A percentile compares a stretch with the other conserved stretches of the same genome.
Conservation (phyloP, 2,888 invertebrate species). For the Tiliacea aurago region DNA sequence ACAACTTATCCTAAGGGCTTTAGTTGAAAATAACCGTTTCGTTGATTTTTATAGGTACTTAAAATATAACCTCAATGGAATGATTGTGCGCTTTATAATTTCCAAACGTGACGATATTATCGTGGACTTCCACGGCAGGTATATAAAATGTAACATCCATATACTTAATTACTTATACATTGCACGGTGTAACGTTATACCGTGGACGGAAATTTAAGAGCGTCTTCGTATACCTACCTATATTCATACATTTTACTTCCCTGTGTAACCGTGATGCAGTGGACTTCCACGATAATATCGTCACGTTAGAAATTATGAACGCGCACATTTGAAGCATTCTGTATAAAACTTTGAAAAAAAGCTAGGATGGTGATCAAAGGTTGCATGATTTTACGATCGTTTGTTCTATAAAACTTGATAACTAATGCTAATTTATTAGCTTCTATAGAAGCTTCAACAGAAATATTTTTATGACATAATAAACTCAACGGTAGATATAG, state of each 20-base stretch:
- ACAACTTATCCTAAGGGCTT: conserved; percentile 1
- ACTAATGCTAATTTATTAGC: neutral
- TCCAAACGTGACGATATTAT: neutral
- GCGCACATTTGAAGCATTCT: neutral
- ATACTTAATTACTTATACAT: no score
- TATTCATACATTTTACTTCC: neutral
- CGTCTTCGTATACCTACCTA: neutral
- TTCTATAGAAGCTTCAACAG: neutral
- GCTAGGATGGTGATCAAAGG: neutral
- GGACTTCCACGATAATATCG: neutral
- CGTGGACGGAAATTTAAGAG: neutral
- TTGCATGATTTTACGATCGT: neutral
- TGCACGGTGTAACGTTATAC: neutral
- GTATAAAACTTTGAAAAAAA: neutral
- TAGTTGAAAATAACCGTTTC: conserved; percentile 28
- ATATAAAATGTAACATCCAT: neutral
- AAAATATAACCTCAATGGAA: neutral
- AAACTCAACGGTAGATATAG: neutral
- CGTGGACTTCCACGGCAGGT: neutral
- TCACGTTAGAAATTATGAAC: neutral
- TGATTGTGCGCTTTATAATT: neutral
- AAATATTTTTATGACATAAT: conserved; percentile 8
- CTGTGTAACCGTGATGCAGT: neutral
- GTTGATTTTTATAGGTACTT: neutral
- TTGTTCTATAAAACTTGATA: neutral